phyloP scores from a whole-genome alignment of 2,888 invertebrate species.

The Apodemia arnacis region DNA sequence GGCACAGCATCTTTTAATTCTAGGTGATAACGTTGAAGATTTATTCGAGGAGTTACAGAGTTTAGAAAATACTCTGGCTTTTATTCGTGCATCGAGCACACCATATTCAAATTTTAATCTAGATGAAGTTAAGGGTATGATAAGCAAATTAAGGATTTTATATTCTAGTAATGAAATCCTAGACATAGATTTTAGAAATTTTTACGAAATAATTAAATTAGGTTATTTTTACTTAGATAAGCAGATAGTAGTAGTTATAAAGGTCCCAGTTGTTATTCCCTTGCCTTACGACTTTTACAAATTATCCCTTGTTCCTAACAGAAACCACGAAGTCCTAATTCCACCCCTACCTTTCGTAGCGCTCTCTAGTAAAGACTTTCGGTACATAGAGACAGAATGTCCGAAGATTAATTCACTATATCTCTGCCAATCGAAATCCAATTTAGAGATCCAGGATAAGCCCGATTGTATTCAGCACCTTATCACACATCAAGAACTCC shows the following conservation, averaged over 20 bases:
- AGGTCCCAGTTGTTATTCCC: slow-evolving; percentile 25
- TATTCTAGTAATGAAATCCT: slow-evolving; percentile 17
- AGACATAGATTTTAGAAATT: neutral
- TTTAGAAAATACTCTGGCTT: slow-evolving; percentile 64
- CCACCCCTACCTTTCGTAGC: slow-evolving; percentile 28
- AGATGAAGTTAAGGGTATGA: slow-evolving; percentile 41
- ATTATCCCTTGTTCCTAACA: slow-evolving; percentile 16
- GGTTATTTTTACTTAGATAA: neutral
- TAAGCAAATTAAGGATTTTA: slow-evolving; percentile 41
- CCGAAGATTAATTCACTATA: slow-evolving; percentile 43
- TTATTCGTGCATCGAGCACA: slow-evolving; percentile 68
- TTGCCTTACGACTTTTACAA: slow-evolving; percentile 30
- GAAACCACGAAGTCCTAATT: slow-evolving; percentile 17
- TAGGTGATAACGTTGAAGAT: neutral
- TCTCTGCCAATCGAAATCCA: slow-evolving; percentile 57
- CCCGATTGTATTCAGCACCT: slow-evolving; percentile 71
- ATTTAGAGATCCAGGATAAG: slow-evolving; percentile 33
- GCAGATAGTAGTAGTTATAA: slow-evolving; percentile 25
- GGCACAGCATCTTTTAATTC: slow-evolving; percentile 9
- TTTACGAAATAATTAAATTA: neutral
- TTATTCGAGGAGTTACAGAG: slow-evolving; percentile 54
- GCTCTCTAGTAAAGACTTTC: slow-evolving; percentile 33
- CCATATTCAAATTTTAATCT: slow-evolving; percentile 62
- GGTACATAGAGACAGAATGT: slow-evolving; percentile 52
- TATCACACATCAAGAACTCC: slow-evolving; percentile 59